Evolutionary conservation across 2,888 invertebrate species (phyloP), one percentile per base, ranked within the genome.

Genomic region (Orthonevra nobilis): DNA sequence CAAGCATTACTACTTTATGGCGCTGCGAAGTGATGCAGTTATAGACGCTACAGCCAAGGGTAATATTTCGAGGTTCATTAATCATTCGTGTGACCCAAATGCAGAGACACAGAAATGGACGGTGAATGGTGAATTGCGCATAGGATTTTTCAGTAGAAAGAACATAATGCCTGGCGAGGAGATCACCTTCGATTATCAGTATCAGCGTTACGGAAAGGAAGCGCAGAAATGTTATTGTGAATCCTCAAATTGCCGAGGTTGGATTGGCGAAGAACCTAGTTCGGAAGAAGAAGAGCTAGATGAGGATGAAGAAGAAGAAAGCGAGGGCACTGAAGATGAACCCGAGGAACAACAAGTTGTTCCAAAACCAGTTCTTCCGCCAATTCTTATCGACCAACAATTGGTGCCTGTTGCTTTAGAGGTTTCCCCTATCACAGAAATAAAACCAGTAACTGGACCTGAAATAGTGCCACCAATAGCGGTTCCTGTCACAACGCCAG

Each of bases 81-180:
- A 99, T 89, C 99, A 99, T 87, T 98, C 98, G 42, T 99, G 99
- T 87, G 97, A 98, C 84, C 99, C 99, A 0, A 99, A 99, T 88
- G 96, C 98, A 2, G 97, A 97, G 89, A 99, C 99, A 0, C 98
- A 99, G 89, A 99, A 99, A 90, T 97, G 96, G 96, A 96, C 96
- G 0, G 96, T 96, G 0, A 96, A 96, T 85, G 96, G 96, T 0
- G 96, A 97, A 87, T 89, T 98, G 40, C 91, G 99, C 82, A 96
- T 99, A 84, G 99, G 99, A 0, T 99, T 99, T 90, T 99, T 99
- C 89, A 95, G 97, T 82, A 94, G 94, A 77, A 91, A 94, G 81
- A 92, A 93, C 23, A 95, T 99, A 69, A 88, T 91, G 50, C 92
- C 93, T 0, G 97, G 97, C 0, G 98, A 99, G 87, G 99, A 99